Evolutionary conservation across 2,888 invertebrate species (phyloP).

Genomic region (Chymomyza procnemis): DNA sequence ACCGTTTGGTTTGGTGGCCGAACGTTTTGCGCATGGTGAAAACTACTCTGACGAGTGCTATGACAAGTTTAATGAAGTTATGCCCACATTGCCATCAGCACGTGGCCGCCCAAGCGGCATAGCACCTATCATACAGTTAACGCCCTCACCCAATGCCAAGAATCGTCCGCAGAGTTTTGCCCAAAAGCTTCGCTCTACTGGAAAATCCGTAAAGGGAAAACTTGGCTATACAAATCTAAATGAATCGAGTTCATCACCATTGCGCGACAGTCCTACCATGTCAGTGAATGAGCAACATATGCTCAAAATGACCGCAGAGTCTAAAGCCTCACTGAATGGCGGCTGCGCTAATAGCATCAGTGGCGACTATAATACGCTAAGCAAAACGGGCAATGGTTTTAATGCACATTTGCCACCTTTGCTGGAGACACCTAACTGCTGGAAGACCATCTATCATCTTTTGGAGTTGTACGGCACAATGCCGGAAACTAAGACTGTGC

Average conservation of each 20-base stretch:
- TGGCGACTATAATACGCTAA: slow-evolving; percentile 74
- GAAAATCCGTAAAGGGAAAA: slow-evolving; percentile 89
- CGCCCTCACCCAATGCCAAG: slow-evolving; percentile 78
- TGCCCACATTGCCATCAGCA: slow-evolving; percentile 56
- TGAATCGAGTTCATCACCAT: slow-evolving; percentile 85
- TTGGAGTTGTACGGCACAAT: slow-evolving; percentile 95
- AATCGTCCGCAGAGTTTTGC: slow-evolving; percentile 91
- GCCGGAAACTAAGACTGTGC: slow-evolving; percentile 95
- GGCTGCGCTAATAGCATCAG: slow-evolving; percentile 75
- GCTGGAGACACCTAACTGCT: slow-evolving; percentile 86
- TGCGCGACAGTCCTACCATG: slow-evolving; percentile 82
- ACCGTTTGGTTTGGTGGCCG: slow-evolving; percentile 74
- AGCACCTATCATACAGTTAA: slow-evolving; percentile 76
- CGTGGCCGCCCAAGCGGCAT: slow-evolving; percentile 67
- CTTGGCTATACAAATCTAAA: slow-evolving; percentile 88
- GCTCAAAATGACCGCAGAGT: slow-evolving; percentile 75
- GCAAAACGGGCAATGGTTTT: slow-evolving; percentile 64
- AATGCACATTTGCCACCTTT: slow-evolving; percentile 61
- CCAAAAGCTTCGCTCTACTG: slow-evolving; percentile 90
- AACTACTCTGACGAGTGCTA: slow-evolving; percentile 77
- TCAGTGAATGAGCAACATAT: slow-evolving; percentile 78
- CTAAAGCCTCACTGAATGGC: slow-evolving; percentile 77
- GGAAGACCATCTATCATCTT: slow-evolving; percentile 95
- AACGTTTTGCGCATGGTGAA: slow-evolving; percentile 75
- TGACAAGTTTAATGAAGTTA: slow-evolving; percentile 78